A percentile compares a stretch with the other conserved stretches of the same genome.
Evolutionary conservation across 2,113 vertebrate species (phyloP).

Genomic region (Myiagra hebetior): DNA sequence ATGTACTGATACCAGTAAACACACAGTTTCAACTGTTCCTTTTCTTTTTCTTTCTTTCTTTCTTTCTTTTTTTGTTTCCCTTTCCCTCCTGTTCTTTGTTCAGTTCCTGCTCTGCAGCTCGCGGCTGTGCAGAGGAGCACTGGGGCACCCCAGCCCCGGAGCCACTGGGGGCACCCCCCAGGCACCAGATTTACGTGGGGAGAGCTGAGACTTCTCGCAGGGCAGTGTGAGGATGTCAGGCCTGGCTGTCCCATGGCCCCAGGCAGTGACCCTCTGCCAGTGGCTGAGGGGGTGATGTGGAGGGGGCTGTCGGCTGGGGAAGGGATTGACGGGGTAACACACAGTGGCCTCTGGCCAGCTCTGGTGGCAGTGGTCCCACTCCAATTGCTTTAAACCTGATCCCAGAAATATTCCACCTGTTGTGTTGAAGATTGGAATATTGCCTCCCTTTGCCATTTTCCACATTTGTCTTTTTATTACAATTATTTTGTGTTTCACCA

Average conservation of each 20-base stretch:
- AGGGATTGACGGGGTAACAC: background rate
- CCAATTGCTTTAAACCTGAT: background rate
- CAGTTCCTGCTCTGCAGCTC: constrained; percentile 51
- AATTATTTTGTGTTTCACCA: background rate
- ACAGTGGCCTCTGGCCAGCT: background rate
- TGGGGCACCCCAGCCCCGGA: background rate
- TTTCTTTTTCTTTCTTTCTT: constrained; percentile 21
- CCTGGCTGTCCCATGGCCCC: background rate
- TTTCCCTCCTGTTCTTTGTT: constrained; percentile 29
- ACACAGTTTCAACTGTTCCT: constrained; percentile 69
- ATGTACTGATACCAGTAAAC: constrained; percentile 75
- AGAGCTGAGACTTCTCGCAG: background rate
- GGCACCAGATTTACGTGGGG: background rate
- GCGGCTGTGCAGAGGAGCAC: constrained; percentile 15
- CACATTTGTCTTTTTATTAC: background rate
- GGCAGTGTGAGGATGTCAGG: constrained; percentile 10
- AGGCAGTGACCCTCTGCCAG: constrained; percentile 20
- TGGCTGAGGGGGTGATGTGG: background rate
- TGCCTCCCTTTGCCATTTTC: background rate
- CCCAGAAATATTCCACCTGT: background rate
- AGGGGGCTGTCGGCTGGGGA: background rate
- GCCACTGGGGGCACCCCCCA: background rate
- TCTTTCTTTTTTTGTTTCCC: constrained; percentile 23
- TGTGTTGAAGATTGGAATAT: background rate
- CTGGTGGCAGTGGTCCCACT: background rate